Evolutionary conservation across 2,797 vertebrate species (phyloP).

Genomic region (Sylvia borin): DNA sequence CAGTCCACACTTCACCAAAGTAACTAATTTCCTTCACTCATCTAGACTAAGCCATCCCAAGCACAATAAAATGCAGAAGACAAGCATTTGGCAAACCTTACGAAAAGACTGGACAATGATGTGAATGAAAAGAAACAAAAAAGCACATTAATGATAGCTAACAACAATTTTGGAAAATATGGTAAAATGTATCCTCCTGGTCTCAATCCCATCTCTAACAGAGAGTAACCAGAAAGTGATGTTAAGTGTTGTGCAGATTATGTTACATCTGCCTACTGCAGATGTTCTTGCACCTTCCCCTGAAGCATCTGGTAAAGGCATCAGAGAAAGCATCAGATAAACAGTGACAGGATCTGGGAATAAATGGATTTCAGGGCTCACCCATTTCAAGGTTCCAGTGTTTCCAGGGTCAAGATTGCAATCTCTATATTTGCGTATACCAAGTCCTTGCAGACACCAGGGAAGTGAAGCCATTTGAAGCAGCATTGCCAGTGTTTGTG

Average conservation of each 20-base stretch:
- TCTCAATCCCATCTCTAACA: neutral
- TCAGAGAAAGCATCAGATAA: constrained; percentile 5
- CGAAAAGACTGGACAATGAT: neutral
- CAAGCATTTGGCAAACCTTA: neutral
- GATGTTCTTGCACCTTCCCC: constrained; percentile 19
- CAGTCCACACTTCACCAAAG: neutral
- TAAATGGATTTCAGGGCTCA: neutral
- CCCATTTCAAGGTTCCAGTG: neutral
- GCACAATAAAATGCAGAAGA: neutral
- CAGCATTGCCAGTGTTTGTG: neutral
- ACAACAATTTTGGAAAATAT: neutral
- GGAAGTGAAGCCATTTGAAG: constrained; percentile 1
- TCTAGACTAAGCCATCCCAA: neutral
- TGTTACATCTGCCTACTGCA: neutral
- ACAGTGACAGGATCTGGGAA: neutral
- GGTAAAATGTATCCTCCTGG: neutral
- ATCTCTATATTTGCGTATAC: neutral
- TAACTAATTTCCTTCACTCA: neutral
- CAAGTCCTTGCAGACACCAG: neutral
- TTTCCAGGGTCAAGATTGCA: neutral
- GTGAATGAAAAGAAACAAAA: neutral
- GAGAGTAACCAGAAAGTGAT: neutral
- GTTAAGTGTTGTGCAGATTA: neutral
- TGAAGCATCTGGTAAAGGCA: constrained; percentile 37
- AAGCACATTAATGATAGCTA: neutral